Evolutionary conservation across 2,888 invertebrate species (phyloP).

Genomic region (Hydropsyche betteni): DNA sequence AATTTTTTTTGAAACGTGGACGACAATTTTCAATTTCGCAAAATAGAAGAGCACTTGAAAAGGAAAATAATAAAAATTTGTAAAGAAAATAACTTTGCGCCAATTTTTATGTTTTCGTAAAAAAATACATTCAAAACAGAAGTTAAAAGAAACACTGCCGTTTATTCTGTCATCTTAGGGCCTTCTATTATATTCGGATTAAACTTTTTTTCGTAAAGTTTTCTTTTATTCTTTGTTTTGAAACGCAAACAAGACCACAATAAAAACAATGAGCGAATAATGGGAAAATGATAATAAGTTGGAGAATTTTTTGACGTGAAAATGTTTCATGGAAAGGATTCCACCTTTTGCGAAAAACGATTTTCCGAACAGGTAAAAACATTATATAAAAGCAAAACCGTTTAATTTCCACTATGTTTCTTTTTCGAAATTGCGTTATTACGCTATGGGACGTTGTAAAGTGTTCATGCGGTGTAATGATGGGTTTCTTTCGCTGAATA

Average conservation of each 20-base stretch:
- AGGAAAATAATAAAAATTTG: not conserved
- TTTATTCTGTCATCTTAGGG: conserved; percentile 15
- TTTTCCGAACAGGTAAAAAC: not conserved
- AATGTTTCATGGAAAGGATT: not conserved
- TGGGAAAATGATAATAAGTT: conserved; percentile 21
- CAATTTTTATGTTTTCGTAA: conserved; percentile 6
- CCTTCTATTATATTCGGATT: conserved; percentile 21
- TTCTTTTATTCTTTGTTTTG: conserved; percentile 17
- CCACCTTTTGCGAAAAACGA: not conserved
- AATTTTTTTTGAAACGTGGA: too few species aligned
- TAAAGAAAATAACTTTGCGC: conserved; percentile 12
- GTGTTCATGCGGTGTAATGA: too few species aligned
- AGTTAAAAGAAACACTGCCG: conserved; percentile 4
- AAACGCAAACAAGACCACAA: conserved; percentile 11
- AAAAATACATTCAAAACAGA: conserved; percentile 7
- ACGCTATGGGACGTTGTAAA: too few species aligned
- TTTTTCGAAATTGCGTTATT: too few species aligned
- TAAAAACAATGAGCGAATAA: conserved; percentile 24
- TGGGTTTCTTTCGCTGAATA: too few species aligned
- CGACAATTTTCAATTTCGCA: not conserved
- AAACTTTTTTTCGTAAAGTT: conserved; percentile 26
- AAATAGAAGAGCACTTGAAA: not conserved
- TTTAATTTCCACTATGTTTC: too few species aligned
- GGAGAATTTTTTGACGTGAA: not conserved
- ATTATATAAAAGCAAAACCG: too few species aligned